phyloP scores from a whole-genome alignment of 2,113 vertebrate genomes.

The Pandion haliaetus region DNA sequence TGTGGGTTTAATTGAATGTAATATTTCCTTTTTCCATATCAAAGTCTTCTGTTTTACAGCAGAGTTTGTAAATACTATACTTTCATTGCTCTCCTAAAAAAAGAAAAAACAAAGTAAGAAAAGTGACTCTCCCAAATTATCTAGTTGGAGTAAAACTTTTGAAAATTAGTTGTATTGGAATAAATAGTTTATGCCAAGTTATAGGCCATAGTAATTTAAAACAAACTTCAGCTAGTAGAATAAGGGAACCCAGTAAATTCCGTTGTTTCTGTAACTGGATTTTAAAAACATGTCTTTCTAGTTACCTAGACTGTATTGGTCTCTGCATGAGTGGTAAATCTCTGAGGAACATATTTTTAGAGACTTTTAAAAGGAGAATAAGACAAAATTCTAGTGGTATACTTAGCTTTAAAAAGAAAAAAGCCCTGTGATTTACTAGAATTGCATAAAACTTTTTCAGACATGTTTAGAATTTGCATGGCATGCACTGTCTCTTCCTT shows the following conservation, averaged over 20 bases:
- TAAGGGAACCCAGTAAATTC: background rate
- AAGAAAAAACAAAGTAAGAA: background rate
- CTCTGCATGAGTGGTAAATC: background rate
- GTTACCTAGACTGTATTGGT: background rate
- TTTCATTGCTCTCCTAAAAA: background rate
- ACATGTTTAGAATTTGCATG: background rate
- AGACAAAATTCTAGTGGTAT: background rate
- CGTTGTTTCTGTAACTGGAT: background rate
- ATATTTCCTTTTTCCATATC: background rate
- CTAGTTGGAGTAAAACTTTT: background rate
- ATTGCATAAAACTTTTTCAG: background rate
- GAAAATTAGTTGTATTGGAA: background rate
- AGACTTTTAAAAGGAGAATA: background rate
- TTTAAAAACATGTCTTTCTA: background rate
- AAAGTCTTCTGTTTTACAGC: background rate
- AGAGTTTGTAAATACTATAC: background rate
- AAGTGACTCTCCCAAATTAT: background rate
- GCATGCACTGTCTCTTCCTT: background rate
- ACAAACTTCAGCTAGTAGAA: background rate
- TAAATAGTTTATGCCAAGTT: background rate
- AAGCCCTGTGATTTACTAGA: slow-evolving; percentile 2
- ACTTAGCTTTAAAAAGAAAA: background rate
- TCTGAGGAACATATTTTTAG: background rate
- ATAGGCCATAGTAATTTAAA: background rate
- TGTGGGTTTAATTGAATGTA: background rate